Evolutionary conservation across 1,140 invertebrate genomes (phyloP), one percentile per base, ranked within the genome.

Genomic region (Agraylea sexmaculata): DNA sequence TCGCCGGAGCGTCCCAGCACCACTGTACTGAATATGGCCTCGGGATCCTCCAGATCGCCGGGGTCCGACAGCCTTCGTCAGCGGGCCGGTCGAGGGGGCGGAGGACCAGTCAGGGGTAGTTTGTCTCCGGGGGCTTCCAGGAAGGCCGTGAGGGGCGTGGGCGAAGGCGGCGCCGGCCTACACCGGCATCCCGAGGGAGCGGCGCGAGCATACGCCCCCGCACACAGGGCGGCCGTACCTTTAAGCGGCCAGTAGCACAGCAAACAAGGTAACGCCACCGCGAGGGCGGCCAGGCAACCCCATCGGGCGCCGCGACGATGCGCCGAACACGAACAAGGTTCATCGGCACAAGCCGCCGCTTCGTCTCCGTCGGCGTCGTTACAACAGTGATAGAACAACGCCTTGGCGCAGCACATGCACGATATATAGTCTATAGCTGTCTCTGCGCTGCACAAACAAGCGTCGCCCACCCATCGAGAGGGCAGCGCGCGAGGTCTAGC

Each of bases 391-490:
- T 94, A 95, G 61, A 92, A 90, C 20, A 89, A 58, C 28, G 80
- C 87, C 59, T 92, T 90, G 48, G 89, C 87, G 62, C 87, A 92
- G 67, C 89, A 94, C 64, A 94, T 73, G 59, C 90, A 94, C 42
- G 86, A 86, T 35, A 80, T 79, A 58, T 87, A 85, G 64, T 93
- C 87, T 44, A 94, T 75, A 47, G 78, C 73, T 41, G 83, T 77
- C 58, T 90, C 82, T 32, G 84, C 82, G 51, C 85, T 89, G 64
- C 87, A 83, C 51, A 86, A 74, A 62, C 83, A 90, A 59, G 78
- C 77, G 62, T 83, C 76, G 68, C 88, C 90, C 44, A 91, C 71
- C 89, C 89, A 94, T 34, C 75, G 73, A 49, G 79, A 78, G 13
- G 90, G 90, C 53, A 93, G 66, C 27, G 83, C 75, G 15, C 83